Conservation (phyloP, 2,888 invertebrate species). For the Drosophila koepferae region DNA sequence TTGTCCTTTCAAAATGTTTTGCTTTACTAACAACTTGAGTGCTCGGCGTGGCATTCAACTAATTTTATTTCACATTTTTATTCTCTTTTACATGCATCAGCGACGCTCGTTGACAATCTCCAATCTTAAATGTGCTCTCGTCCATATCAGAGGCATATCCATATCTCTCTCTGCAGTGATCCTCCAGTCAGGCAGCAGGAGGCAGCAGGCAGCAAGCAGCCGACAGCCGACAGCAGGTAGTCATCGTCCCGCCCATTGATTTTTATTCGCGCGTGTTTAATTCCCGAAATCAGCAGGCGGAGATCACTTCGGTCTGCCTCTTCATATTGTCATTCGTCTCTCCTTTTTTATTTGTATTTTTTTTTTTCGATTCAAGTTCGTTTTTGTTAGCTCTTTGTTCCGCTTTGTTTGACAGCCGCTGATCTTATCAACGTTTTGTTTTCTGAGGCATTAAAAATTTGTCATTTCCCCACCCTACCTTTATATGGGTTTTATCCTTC, state of each 20-base stretch:
- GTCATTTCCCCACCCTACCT: slow-evolving; percentile 62
- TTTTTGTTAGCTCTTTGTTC: slow-evolving; percentile 64
- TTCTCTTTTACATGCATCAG: slow-evolving; percentile 50
- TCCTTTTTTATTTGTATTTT: slow-evolving; percentile 4
- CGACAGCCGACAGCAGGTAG: slow-evolving; percentile 32
- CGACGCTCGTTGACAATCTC: slow-evolving; percentile 69
- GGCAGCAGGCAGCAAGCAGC: slow-evolving; percentile 13
- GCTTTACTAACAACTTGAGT: slow-evolving; percentile 79
- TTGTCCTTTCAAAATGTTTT: slow-evolving; percentile 79
- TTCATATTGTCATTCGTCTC: slow-evolving; percentile 63
- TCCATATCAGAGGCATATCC: slow-evolving; percentile 51
- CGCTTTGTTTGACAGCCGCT: slow-evolving; percentile 69
- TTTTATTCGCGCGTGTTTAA: slow-evolving; percentile 79
- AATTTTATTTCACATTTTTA: slow-evolving; percentile 58
- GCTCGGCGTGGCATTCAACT: slow-evolving; percentile 69
- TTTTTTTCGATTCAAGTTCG: slow-evolving; percentile 18
- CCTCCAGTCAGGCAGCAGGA: slow-evolving; percentile 5
- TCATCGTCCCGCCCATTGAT: slow-evolving; percentile 71
- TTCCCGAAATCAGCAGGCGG: slow-evolving; percentile 71
- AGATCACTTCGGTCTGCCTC: slow-evolving; percentile 64
- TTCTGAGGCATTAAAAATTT: slow-evolving; percentile 79
- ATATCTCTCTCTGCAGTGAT: slow-evolving; percentile 33
- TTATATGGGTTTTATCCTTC: slow-evolving; percentile 40
- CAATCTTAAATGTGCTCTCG: slow-evolving; percentile 59
- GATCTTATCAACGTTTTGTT: slow-evolving; percentile 79